Conservation (phyloP, 2,888 invertebrate species). For the Mylabris sibirica region DNA sequence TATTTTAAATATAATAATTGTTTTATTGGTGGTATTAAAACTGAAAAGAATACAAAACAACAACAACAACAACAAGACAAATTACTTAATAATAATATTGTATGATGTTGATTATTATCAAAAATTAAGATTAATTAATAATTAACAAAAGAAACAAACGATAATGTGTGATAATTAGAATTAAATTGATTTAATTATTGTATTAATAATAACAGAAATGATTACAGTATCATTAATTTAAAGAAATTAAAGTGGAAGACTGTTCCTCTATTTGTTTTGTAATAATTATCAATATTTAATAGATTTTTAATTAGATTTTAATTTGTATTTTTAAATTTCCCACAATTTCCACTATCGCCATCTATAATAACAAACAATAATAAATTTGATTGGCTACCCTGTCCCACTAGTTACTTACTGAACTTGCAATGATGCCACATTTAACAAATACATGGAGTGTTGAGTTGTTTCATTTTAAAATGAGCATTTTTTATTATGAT, state of each 20-base stretch:
- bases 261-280: background rate
- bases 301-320: too few species aligned
- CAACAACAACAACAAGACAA: background rate
- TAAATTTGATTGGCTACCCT: too few species aligned
- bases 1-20: conserved; percentile 60
- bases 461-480: too few species aligned
- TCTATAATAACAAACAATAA: too few species aligned
- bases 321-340: too few species aligned
- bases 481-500: too few species aligned
- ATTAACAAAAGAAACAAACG: background rate
- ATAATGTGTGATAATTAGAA: background rate
- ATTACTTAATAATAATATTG: background rate
- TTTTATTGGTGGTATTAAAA: conserved; percentile 46
- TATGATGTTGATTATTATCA: background rate
- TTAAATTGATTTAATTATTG: background rate
- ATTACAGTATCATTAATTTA: background rate
- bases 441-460: too few species aligned
- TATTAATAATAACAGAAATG: background rate
- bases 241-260: background rate
- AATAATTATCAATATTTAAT: background rate
- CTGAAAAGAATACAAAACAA: conserved; percentile 12
- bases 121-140: background rate
- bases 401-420: too few species aligned
- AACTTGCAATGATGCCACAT: too few species aligned
- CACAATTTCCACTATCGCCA: too few species aligned